Evolutionary conservation across 1,140 invertebrate species (phyloP).

Genomic region (Drosophila sproati): DNA sequence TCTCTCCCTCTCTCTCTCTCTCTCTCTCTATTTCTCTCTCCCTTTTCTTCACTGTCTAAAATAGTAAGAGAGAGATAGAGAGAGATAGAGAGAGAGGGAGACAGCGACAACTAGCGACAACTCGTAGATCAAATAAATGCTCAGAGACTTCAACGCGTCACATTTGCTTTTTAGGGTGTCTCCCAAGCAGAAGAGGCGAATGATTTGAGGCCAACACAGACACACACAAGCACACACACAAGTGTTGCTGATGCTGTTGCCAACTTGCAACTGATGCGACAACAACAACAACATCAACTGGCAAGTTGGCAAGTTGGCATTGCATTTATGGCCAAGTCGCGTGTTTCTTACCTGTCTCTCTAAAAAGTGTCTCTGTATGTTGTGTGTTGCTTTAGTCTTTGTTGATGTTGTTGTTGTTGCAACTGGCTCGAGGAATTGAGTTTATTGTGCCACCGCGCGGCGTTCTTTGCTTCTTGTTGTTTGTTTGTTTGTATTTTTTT

Average conservation of each 20-base stretch:
- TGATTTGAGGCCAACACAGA: slow-evolving; percentile 66
- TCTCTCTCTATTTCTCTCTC: no score
- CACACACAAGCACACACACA: slow-evolving; percentile 31
- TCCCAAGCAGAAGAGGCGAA: slow-evolving; percentile 38
- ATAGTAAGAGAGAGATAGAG: no score
- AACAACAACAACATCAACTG: slow-evolving; percentile 36
- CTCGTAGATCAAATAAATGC: slow-evolving; percentile 27
- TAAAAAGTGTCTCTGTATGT: slow-evolving; percentile 40
- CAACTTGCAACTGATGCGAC: slow-evolving; percentile 40
- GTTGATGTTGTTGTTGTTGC: slow-evolving; percentile 21
- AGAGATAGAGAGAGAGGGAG: no score
- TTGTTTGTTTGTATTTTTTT: neutral
- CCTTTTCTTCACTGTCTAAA: no score
- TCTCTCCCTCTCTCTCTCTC: no score
- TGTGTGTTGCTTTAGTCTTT: slow-evolving; percentile 18
- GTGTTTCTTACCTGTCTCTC: slow-evolving; percentile 62
- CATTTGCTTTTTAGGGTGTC: slow-evolving; percentile 31
- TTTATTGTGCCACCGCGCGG: slow-evolving; percentile 75
- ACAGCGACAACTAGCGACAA: no score
- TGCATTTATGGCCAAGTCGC: slow-evolving; percentile 79
- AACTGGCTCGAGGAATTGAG: slow-evolving; percentile 66
- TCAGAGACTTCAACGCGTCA: slow-evolving; percentile 11
- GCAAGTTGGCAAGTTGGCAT: slow-evolving; percentile 62
- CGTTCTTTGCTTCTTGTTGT: slow-evolving; percentile 54
- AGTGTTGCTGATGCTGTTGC: slow-evolving; percentile 27